phyloP scores from a whole-genome alignment of 2,797 vertebrate species.

The Melanogrammus aeglefinus region DNA sequence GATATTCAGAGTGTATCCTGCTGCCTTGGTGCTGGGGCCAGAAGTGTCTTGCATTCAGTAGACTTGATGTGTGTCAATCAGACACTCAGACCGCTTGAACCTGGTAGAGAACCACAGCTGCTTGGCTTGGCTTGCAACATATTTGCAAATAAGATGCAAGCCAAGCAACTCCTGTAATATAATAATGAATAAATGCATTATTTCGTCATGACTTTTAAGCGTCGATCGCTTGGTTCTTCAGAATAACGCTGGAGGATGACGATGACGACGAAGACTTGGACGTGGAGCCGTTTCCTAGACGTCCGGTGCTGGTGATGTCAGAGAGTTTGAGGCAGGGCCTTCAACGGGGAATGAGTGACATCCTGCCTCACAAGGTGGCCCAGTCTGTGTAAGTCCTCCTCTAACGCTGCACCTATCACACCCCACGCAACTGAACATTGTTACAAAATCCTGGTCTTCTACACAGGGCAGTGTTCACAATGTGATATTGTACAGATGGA shows the following conservation, averaged over 20 bases:
- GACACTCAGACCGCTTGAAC: background rate
- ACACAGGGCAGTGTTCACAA: background rate
- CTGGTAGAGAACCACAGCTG: background rate
- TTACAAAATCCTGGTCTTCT: background rate
- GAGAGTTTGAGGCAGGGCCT: slow-evolving; percentile 79
- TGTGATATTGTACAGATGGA: too few relatives aligned
- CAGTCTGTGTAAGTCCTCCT: slow-evolving; percentile 74
- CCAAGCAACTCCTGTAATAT: background rate
- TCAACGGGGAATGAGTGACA: slow-evolving; percentile 75
- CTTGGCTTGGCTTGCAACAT: background rate
- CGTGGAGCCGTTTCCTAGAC: slow-evolving; percentile 67
- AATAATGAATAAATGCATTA: background rate
- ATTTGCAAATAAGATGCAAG: background rate
- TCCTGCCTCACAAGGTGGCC: slow-evolving; percentile 78
- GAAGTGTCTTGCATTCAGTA: background rate
- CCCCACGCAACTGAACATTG: background rate
- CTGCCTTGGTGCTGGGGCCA: background rate
- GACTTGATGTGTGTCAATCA: background rate
- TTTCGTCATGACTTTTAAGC: background rate
- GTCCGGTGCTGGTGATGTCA: slow-evolving; percentile 78
- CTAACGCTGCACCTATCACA: background rate
- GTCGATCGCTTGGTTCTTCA: slow-evolving; percentile 26
- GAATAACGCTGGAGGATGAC: slow-evolving; percentile 79
- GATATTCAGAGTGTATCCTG: background rate
- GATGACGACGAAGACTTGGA: slow-evolving; percentile 76